These are phyloP conservation scores for Hedya salicella DNA, from an alignment of 2,888 invertebrate species.

Conservation along the genomic window DNA sequence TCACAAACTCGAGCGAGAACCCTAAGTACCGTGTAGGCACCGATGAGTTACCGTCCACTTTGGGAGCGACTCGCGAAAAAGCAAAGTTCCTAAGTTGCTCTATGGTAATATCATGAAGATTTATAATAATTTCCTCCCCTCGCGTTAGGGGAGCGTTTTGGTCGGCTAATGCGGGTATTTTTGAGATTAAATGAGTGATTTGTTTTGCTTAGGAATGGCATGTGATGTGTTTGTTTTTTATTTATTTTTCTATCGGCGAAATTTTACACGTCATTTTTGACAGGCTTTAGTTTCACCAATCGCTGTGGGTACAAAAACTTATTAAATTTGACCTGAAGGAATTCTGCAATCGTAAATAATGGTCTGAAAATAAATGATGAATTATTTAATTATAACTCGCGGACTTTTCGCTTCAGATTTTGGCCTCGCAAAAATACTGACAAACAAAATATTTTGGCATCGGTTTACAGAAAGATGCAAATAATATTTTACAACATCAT, in stretches of 20 bases:
- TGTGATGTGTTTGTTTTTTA: neutral
- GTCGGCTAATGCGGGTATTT: constrained; percentile 58
- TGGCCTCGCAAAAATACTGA: too few species aligned
- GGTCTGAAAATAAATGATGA: too few species aligned
- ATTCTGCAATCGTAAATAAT: too few species aligned
- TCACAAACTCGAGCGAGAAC: constrained; percentile 48
- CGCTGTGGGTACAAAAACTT: too few species aligned
- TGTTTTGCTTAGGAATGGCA: constrained; percentile 13
- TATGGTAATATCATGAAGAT: constrained; percentile 83
- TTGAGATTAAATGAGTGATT: constrained; percentile 29
- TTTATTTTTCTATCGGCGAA: neutral
- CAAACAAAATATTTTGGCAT: too few species aligned
- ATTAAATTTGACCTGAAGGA: too few species aligned
- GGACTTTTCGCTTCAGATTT: too few species aligned
- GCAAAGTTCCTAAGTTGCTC: constrained; percentile 80
- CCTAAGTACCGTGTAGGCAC: constrained; percentile 63
- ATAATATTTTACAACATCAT: too few species aligned
- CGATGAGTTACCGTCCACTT: constrained; percentile 82
- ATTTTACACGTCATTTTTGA: neutral
- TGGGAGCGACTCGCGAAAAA: constrained; percentile 74
- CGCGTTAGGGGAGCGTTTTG: constrained; percentile 74
- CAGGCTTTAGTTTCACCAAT: too few species aligned
- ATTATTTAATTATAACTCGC: too few species aligned
- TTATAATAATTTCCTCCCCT: constrained; percentile 80
- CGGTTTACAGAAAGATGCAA: too few species aligned